Evolutionary conservation across 2,888 invertebrate species (phyloP).

Genomic region (Scaptomyza cyrtandrae): DNA sequence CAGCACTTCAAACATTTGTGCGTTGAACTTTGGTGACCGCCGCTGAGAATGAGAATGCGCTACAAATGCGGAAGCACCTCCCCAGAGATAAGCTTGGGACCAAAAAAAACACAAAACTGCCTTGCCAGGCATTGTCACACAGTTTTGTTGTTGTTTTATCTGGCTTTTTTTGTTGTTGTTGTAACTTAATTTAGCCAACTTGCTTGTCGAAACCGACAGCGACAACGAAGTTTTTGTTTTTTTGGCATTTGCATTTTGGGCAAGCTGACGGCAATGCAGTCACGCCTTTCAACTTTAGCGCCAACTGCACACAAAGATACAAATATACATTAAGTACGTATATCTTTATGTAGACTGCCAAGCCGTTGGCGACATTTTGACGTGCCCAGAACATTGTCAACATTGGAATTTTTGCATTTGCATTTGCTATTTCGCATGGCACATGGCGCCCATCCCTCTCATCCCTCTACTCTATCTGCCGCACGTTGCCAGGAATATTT

Average conservation of each 20-base stretch:
- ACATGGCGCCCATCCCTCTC: conserved; percentile 4
- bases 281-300: conserved; percentile 69
- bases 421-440: conserved; percentile 16
- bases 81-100: conserved; percentile 69
- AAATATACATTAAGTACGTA: conserved; percentile 13
- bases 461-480: not conserved
- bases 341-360: conserved; percentile 25
- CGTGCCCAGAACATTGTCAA: conserved; percentile 65
- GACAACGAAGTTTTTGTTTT: conserved; percentile 30
- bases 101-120: conserved; percentile 35
- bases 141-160: conserved; percentile 19
- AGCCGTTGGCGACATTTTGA: conserved; percentile 62
- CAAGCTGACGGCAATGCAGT: conserved; percentile 52
- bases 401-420: conserved; percentile 60
- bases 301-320: conserved; percentile 38
- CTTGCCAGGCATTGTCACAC: conserved; percentile 52
- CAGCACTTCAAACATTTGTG: conserved; percentile 75
- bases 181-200: conserved; percentile 64
- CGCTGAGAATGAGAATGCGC: conserved; percentile 59
- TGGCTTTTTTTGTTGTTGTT: conserved; percentile 24
- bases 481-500: conserved; percentile 27
- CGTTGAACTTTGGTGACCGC: conserved; percentile 73
- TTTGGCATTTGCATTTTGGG: conserved; percentile 66
- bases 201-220: conserved; percentile 42
- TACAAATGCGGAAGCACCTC: conserved; percentile 74